phyloP scores from a whole-genome alignment of 2,888 invertebrate species.

The Diabrotica balteata region DNA sequence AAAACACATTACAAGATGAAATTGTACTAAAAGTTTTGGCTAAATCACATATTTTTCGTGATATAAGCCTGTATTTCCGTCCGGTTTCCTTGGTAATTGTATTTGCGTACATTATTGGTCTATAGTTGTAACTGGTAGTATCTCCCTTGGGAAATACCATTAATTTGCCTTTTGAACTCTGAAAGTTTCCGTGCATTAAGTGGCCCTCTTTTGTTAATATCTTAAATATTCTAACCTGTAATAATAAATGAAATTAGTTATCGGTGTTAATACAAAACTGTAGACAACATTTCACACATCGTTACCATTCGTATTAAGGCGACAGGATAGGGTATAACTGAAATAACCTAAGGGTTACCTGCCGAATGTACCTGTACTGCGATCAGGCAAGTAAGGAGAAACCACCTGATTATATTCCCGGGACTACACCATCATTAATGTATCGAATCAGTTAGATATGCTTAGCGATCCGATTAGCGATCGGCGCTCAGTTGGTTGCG shows the following conservation, averaged over 20 bases:
- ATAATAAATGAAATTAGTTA: not conserved
- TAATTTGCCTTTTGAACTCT: slow-evolving; percentile 33
- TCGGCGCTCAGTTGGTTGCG: too few relatives aligned
- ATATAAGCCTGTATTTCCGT: slow-evolving; percentile 26
- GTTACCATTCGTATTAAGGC: not conserved
- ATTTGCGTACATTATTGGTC: slow-evolving; percentile 35
- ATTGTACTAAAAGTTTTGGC: slow-evolving; percentile 23
- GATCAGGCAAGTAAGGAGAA: too few relatives aligned
- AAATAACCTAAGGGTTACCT: too few relatives aligned
- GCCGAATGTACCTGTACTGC: too few relatives aligned
- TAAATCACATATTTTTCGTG: slow-evolving; percentile 28
- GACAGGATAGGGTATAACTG: too few relatives aligned
- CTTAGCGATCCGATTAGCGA: too few relatives aligned
- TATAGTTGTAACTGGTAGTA: slow-evolving; percentile 28
- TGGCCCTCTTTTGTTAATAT: slow-evolving; percentile 8
- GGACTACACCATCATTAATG: too few relatives aligned
- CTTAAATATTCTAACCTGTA: slow-evolving; percentile 9
- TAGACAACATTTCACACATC: not conserved
- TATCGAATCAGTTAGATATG: too few relatives aligned
- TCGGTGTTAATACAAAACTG: not conserved
- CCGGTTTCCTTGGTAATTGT: not conserved
- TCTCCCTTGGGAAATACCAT: slow-evolving; percentile 40
- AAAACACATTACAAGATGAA: slow-evolving; percentile 27
- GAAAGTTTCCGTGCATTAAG: slow-evolving; percentile 6
- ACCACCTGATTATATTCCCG: too few relatives aligned